These are phyloP conservation scores for Tortrix viridana DNA, from an alignment of 2,888 invertebrate genomes.

Conservation along the genomic window DNA sequence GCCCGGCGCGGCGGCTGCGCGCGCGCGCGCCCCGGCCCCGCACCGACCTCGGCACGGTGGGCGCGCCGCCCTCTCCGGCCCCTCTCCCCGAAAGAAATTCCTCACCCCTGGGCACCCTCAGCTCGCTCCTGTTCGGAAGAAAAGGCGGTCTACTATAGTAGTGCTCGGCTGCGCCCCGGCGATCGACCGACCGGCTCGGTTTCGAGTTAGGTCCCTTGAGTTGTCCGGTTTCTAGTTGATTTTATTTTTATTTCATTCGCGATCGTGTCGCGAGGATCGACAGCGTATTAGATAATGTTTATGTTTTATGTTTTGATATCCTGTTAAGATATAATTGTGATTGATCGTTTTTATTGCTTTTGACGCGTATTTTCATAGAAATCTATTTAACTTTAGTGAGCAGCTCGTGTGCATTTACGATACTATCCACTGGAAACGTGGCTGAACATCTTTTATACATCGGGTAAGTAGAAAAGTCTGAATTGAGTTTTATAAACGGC, in stretches of 20 bases:
- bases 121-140: constrained; percentile 91
- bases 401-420: constrained; percentile 72
- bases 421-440: constrained; percentile 48
- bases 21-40: constrained; percentile 73
- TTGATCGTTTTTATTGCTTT: constrained; percentile 56
- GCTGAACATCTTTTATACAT: constrained; percentile 10
- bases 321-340: constrained; percentile 50
- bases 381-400: constrained; percentile 53
- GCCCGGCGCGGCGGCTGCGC: constrained; percentile 59
- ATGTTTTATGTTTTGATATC: constrained; percentile 56
- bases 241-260: constrained; percentile 6
- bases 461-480: constrained; percentile 22
- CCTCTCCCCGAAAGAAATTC: constrained; percentile 57
- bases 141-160: constrained; percentile 90
- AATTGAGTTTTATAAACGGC: constrained; percentile 43
- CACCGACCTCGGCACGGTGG: constrained; percentile 72
- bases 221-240: constrained; percentile 9
- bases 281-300: constrained; percentile 43
- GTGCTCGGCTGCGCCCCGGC: constrained; percentile 9
- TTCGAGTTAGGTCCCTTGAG: not conserved
- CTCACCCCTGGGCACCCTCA: constrained; percentile 88
- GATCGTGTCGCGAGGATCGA: constrained; percentile 11
- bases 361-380: constrained; percentile 66
- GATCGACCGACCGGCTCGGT: not conserved
- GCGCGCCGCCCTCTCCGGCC: constrained; percentile 48